These are phyloP conservation scores for Ctenosaura bakeri DNA, from an alignment of 2,797 vertebrate genomes.

Conservation along the genomic window DNA sequence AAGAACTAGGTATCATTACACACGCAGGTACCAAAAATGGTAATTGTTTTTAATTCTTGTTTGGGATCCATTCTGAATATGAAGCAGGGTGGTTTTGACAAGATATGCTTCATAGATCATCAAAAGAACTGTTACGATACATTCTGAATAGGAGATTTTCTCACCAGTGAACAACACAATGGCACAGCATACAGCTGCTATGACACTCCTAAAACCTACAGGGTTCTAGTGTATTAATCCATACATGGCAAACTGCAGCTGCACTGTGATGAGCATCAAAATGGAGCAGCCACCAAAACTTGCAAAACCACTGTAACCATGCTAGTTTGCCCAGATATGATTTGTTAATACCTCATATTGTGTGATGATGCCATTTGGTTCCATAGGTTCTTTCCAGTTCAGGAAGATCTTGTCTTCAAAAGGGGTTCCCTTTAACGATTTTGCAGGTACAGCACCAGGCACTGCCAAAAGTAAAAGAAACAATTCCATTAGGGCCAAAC, in stretches of 20 bases:
- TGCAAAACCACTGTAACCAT: neutral
- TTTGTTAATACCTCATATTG: conserved; percentile 86
- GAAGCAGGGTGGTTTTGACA: neutral
- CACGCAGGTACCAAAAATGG: neutral
- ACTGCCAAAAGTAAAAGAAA: conserved; percentile 81
- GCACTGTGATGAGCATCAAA: neutral
- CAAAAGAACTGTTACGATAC: neutral
- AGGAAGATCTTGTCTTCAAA: conserved; percentile 97
- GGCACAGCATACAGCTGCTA: neutral
- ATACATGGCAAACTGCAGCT: neutral
- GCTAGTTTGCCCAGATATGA: neutral
- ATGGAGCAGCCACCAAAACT: neutral
- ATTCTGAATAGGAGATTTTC: neutral
- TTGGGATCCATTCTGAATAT: neutral
- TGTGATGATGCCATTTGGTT: conserved; percentile 97
- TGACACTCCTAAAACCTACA: neutral
- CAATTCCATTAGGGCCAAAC: conserved; percentile 19
- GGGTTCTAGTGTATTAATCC: neutral
- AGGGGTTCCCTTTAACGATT: conserved; percentile 92
- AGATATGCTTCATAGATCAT: neutral
- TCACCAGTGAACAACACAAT: neutral
- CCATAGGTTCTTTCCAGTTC: conserved; percentile 96
- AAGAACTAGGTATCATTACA: neutral
- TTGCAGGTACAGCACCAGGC: conserved; percentile 92
- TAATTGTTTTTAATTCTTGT: neutral